Evolutionary conservation across 1,140 invertebrate genomes (phyloP), one percentile per base, ranked within the genome.

Genomic region (Pseudomyrmex dendroicus): DNA sequence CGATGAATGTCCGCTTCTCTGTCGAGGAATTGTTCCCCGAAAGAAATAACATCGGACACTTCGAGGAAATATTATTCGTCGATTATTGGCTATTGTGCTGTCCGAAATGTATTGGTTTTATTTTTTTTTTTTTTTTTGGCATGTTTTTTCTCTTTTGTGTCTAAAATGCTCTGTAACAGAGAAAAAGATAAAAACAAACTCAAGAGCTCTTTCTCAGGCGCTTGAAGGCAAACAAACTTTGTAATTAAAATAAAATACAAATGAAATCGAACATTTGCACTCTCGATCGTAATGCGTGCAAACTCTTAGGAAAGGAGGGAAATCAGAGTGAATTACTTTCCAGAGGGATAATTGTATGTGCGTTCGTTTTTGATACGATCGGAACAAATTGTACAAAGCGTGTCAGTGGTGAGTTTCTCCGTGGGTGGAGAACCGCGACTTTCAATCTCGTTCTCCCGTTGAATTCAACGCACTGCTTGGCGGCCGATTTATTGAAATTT

Each of bases 401-500:
- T 83, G 61, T 83, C 61, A 83, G 61, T 77, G 52, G 46, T 74
- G 22, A 80, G 22, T 80, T 80, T 80, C 76, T 80, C 73, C 50
- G 35, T 57, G 50, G 50, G 61, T 77, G 73, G 61, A 83, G 80
- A 83, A 63, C 50, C n/a, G 44, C 56, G 17, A 83, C 72, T 82
- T 82, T 82, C 78, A 48, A 82, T 82, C 72, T 84, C 67, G 13
- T 85, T 83, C 77, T 56, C 52, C 44, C 66, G 35, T 82, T 82
- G 72, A 85, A 89, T 89, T 88, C 70, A 89, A 91, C 78, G 88
- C 90, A 86, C 86, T 84, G 82, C 84, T 86, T 89, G 84, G 62
- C 70, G 46, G 50, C 68, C 85, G 83, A 91, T 90, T 80, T 87
- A 88, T 90, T 86, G 80, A 87, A 87, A 91, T 87, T 73, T 62